Conservation (phyloP, 1,140 invertebrate genomes). For the Apocrypta bakeri region DNA sequence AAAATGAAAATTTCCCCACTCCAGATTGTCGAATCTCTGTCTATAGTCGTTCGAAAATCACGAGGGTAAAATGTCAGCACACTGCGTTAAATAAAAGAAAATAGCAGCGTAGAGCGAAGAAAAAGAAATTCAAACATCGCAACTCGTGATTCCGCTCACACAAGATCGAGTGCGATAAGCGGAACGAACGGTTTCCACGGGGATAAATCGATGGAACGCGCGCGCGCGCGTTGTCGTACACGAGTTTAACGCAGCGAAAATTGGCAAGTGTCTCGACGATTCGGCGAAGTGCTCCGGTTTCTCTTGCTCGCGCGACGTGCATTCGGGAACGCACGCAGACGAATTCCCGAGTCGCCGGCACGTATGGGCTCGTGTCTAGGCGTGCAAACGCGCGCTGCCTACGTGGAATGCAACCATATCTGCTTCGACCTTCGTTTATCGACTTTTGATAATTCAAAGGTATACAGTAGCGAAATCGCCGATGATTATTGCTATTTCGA, state of each 20-base stretch:
- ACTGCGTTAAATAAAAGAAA: too few relatives aligned
- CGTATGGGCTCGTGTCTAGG: not conserved
- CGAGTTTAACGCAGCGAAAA: constrained; percentile 2
- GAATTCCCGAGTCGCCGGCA: not conserved
- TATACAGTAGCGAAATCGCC: too few relatives aligned
- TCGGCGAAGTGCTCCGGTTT: constrained; percentile 40
- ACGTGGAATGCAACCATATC: not conserved
- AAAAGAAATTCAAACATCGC: too few relatives aligned
- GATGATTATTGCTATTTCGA: too few relatives aligned
- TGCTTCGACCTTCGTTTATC: not conserved
- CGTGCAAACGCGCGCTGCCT: too few relatives aligned
- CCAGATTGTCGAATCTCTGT: too few relatives aligned
- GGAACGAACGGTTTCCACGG: not conserved
- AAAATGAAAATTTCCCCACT: too few relatives aligned
- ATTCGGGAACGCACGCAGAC: constrained; percentile 12
- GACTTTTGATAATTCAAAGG: not conserved
- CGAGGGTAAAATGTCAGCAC: too few relatives aligned
- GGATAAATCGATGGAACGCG: constrained; percentile 28
- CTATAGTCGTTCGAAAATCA: too few relatives aligned
- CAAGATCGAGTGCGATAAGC: not conserved
- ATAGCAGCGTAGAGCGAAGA: too few relatives aligned
- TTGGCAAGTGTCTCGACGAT: constrained; percentile 51
- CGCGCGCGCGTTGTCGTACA: too few relatives aligned
- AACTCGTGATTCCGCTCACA: not conserved
- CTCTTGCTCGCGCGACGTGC: constrained; percentile 7